Conservation (phyloP, 1,140 invertebrate genomes). For the Dinoponera quadriceps region DNA sequence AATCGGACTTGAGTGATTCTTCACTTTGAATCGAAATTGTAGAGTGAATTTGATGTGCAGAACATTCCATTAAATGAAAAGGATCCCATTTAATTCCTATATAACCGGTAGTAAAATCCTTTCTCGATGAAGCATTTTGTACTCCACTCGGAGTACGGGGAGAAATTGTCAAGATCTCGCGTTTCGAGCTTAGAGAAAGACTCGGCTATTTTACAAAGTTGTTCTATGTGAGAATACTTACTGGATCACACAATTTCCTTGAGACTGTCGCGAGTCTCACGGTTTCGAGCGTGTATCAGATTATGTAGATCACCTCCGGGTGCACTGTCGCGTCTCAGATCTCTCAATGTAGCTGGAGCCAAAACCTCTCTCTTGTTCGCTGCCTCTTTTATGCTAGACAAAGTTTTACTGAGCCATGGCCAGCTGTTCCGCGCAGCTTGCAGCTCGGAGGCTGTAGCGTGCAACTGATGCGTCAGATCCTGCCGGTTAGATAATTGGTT, state of each 20-base stretch:
- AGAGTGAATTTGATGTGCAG: no score
- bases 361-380: conserved; percentile 82
- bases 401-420: conserved; percentile 96
- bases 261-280: conserved; percentile 82
- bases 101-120: no score
- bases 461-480: conserved; percentile 97
- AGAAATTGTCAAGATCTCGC: no score
- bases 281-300: conserved; percentile 80
- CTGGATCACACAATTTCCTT: conserved; percentile 82
- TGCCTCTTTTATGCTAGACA: conserved; percentile 86
- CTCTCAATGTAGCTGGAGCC: conserved; percentile 62
- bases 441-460: conserved; percentile 92
- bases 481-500: conserved; percentile 80
- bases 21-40: no score
- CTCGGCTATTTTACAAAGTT: no score
- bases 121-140: no score
- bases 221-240: conserved; percentile 47
- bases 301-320: conserved; percentile 82
- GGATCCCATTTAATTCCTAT: no score
- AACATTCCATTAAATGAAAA: no score
- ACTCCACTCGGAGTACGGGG: no score
- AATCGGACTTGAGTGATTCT: no score
- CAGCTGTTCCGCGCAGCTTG: conserved; percentile 92
- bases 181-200: no score
- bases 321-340: conserved; percentile 82